Evolutionary conservation across 2,113 vertebrate species (phyloP).

Genomic region (Hucho hucho): DNA sequence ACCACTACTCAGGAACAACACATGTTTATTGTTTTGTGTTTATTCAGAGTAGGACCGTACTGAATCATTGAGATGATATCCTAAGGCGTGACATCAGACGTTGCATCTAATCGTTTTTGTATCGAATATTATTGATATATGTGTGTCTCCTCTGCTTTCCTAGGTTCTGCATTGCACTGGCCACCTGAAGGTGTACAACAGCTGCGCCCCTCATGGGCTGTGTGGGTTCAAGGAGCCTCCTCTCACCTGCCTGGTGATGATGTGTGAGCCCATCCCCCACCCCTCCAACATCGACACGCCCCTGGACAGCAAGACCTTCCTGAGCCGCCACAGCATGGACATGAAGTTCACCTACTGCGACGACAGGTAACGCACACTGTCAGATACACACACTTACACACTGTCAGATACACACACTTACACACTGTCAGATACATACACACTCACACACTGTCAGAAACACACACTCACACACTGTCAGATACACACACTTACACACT

Average conservation of each 20-base stretch:
- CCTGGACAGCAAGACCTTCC: slow-evolving; percentile 94
- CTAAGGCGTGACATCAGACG: too few relatives aligned
- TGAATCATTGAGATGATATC: too few relatives aligned
- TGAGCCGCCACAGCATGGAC: slow-evolving; percentile 98
- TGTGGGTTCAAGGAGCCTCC: slow-evolving; percentile 90
- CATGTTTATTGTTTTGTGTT: too few relatives aligned
- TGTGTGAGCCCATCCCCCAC: slow-evolving; percentile 94
- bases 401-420: slow-evolving; percentile 5
- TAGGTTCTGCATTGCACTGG: slow-evolving; percentile 97
- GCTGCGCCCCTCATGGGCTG: slow-evolving; percentile 77
- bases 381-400: not conserved
- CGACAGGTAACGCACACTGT: slow-evolving; percentile 78
- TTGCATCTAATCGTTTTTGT: too few relatives aligned
- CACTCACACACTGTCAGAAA: slow-evolving; percentile 14
- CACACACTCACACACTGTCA: slow-evolving; percentile 17
- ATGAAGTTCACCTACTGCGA: slow-evolving; percentile 99
- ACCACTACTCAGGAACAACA: too few relatives aligned
- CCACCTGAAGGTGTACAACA: slow-evolving; percentile 88
- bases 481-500: slow-evolving; percentile 35
- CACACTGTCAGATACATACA: not conserved
- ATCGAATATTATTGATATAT: not conserved
- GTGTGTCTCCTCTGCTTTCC: not conserved
- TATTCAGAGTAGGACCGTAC: too few relatives aligned
- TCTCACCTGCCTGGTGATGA: slow-evolving; percentile 90
- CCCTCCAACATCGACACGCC: slow-evolving; percentile 96